These are phyloP conservation scores for Drosophila gaucha DNA, from an alignment of 2,888 invertebrate species.

Conservation along the genomic window DNA sequence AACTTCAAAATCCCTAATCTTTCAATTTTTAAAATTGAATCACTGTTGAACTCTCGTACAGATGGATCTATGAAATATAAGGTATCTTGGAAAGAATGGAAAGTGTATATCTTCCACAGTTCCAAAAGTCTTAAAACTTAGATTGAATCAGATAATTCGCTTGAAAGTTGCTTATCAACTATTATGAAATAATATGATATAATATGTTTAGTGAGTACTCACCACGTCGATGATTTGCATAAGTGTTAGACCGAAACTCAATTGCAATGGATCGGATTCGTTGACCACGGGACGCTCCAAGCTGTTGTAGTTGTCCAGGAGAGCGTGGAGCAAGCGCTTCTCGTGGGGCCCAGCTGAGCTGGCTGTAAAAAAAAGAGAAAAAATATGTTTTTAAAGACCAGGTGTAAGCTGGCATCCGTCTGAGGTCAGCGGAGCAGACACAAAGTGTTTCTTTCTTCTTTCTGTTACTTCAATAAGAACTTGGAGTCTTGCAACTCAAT, in stretches of 20 bases:
- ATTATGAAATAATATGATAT: too few relatives aligned
- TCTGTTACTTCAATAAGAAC: conserved; percentile 8
- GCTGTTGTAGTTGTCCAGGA: conserved; percentile 96
- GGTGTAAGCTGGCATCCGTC: conserved; percentile 3
- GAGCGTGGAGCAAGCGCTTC: conserved; percentile 94
- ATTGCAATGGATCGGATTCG: conserved; percentile 97
- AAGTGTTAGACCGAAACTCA: conserved; percentile 97
- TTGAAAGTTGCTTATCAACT: too few relatives aligned
- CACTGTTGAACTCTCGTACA: too few relatives aligned
- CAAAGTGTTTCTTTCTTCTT: not conserved
- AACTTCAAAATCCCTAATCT: too few relatives aligned
- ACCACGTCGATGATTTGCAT: conserved; percentile 99
- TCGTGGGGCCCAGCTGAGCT: conserved; percentile 95
- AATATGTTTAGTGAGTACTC: too few relatives aligned
- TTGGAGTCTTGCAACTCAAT: conserved; percentile 40
- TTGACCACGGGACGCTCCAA: conserved; percentile 97
- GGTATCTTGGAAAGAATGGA: too few relatives aligned
- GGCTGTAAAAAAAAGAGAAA: conserved; percentile 85
- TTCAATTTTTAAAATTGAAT: too few relatives aligned
- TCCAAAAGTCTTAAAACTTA: too few relatives aligned
- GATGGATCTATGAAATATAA: too few relatives aligned
- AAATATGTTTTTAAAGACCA: not conserved
- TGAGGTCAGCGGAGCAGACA: not conserved
- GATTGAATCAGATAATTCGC: too few relatives aligned
- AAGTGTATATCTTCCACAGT: too few relatives aligned